These are phyloP conservation scores for Acleris literana DNA, from an alignment of 2,888 invertebrate species.

Conservation along the genomic window DNA sequence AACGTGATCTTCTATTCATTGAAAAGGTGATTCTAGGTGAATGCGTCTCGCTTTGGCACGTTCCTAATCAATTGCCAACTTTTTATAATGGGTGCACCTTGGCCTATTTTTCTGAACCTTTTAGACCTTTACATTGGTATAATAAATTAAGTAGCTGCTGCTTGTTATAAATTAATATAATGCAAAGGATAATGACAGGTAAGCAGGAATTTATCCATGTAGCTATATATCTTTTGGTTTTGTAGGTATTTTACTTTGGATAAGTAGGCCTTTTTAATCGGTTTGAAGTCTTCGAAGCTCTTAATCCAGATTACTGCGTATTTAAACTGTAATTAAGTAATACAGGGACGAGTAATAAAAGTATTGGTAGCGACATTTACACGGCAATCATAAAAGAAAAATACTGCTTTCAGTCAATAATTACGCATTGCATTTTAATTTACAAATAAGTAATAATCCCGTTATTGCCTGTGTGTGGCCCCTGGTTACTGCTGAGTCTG, in stretches of 20 bases:
- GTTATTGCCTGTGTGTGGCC: constrained; percentile 22
- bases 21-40: constrained; percentile 64
- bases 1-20: constrained; percentile 59
- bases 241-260: not conserved
- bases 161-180: too few species aligned
- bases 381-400: constrained; percentile 11
- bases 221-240: too few species aligned
- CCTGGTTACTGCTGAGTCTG: constrained; percentile 8
- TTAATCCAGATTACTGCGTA: constrained; percentile 15
- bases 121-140: too few species aligned
- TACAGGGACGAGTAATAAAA: constrained; percentile 7
- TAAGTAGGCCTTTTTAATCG: constrained; percentile 8
- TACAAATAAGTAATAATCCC: constrained; percentile 7
- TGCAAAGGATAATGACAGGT: too few species aligned
- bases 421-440: constrained; percentile 15
- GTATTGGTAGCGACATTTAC: constrained; percentile 17
- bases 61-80: constrained; percentile 58
- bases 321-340: constrained; percentile 21
- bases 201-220: too few species aligned
- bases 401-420: constrained; percentile 21
- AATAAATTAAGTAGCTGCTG: too few species aligned
- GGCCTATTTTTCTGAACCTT: constrained; percentile 32
- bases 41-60: constrained; percentile 72
- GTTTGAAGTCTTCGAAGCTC: not conserved
- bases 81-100: constrained; percentile 53